These are phyloP conservation scores for Eriosoma lanigerum DNA, from an alignment of 1,140 invertebrate genomes.

Conservation along the genomic window DNA sequence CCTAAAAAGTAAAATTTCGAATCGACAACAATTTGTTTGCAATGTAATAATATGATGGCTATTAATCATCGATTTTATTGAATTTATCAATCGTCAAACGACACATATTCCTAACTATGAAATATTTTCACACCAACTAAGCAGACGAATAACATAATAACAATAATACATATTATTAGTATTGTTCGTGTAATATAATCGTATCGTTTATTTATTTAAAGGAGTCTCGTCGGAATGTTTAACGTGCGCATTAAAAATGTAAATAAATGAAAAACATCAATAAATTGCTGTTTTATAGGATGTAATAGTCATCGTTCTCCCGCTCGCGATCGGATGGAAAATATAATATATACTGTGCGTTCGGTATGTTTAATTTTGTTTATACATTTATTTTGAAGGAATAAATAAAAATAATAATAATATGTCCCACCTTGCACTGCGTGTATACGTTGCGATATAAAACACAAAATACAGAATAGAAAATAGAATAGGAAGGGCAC, in stretches of 20 bases:
- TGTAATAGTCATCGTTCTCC: slow-evolving; percentile 1
- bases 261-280: slow-evolving; percentile 19
- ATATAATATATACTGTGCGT: background rate
- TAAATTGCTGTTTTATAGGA: slow-evolving; percentile 27
- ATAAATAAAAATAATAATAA: background rate
- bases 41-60: no score
- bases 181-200: no score
- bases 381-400: background rate
- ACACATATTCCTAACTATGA: no score
- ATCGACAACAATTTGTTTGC: no score
- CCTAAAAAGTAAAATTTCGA: no score
- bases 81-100: no score
- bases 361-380: slow-evolving; percentile 21
- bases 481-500: background rate
- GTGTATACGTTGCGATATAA: slow-evolving; percentile 2
- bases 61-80: no score
- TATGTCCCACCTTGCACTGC: background rate
- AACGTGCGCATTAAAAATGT: slow-evolving; percentile 2
- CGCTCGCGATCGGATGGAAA: background rate
- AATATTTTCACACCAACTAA: no score
- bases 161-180: no score
- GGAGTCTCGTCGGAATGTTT: no score
- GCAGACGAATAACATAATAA: no score
- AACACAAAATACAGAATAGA: background rate
- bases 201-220: no score